A percentile compares a stretch with the other conserved stretches of the same genome.
Conservation (phyloP, 2,113 vertebrate species). For the Struthio camelus region DNA sequence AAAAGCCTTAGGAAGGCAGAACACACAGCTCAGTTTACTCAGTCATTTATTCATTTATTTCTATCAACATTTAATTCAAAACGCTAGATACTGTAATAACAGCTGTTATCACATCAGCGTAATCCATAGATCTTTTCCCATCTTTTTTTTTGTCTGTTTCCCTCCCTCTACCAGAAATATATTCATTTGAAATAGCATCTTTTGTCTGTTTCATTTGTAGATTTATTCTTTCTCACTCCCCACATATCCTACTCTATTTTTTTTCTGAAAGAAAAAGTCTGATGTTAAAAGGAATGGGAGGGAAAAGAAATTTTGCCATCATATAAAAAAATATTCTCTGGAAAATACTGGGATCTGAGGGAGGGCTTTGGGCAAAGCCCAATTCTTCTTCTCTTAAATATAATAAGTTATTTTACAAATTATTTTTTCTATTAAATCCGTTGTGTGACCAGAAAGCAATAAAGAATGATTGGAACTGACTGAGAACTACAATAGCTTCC, state of each 20-base stretch:
- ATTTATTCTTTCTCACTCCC: neutral
- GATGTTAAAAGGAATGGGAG: conserved; percentile 16
- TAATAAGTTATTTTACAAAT: neutral
- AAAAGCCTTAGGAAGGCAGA: conserved; percentile 12
- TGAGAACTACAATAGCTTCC: neutral
- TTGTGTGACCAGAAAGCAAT: neutral
- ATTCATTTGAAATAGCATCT: conserved; percentile 6
- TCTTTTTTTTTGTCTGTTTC: conserved; percentile 28
- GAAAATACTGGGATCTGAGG: neutral
- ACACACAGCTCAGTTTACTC: conserved; percentile 9
- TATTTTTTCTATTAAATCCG: neutral
- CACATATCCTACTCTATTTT: neutral
- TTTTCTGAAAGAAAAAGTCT: neutral
- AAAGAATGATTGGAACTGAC: neutral
- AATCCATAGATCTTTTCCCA: conserved; percentile 4
- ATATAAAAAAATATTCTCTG: neutral
- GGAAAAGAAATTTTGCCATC: neutral
- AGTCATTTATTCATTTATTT: conserved; percentile 30
- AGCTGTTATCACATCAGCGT: conserved; percentile 21
- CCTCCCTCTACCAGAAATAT: conserved; percentile 10
- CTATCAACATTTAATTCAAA: conserved; percentile 35
- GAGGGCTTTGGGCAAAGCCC: neutral
- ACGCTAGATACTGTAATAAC: neutral
- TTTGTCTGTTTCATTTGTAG: neutral
- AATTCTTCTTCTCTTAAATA: neutral